These are phyloP conservation scores for Heliconius sara DNA, from an alignment of 2,888 invertebrate genomes.

Conservation along the genomic window DNA sequence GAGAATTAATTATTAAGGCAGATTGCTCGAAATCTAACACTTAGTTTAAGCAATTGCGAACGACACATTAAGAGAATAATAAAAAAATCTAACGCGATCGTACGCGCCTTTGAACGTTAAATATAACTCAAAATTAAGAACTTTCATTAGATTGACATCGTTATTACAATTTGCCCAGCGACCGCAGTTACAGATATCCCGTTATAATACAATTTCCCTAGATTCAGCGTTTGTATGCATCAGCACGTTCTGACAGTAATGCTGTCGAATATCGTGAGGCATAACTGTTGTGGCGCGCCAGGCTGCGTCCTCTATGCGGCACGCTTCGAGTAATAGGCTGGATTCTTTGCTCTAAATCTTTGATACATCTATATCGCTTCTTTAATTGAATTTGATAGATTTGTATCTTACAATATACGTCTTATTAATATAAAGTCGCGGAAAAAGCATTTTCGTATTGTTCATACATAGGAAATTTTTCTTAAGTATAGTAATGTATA, in stretches of 20 bases:
- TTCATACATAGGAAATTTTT: too few species aligned
- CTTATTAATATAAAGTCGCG: too few species aligned
- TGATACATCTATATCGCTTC: background rate
- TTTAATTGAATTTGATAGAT: slow-evolving; percentile 5
- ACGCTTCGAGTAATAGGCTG: slow-evolving; percentile 33
- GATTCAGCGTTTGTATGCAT: slow-evolving; percentile 60
- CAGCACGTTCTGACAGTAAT: slow-evolving; percentile 69
- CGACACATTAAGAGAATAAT: too few species aligned
- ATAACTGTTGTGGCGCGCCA: slow-evolving; percentile 55
- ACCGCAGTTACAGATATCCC: slow-evolving; percentile 8
- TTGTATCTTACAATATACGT: background rate
- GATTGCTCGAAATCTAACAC: too few species aligned
- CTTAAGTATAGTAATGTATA: too few species aligned
- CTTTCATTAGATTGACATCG: background rate
- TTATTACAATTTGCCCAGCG: slow-evolving; percentile 11
- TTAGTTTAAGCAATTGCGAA: too few species aligned
- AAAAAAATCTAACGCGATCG: background rate
- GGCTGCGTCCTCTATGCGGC: slow-evolving; percentile 47
- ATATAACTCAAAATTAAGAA: background rate
- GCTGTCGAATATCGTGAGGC: slow-evolving; percentile 65
- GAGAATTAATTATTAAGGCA: too few species aligned
- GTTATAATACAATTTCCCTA: slow-evolving; percentile 35
- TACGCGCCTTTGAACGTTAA: background rate
- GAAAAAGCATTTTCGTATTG: too few species aligned
- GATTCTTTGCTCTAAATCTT: slow-evolving; percentile 25